phyloP scores from a whole-genome alignment of 2,113 vertebrate species.

The Ageneiosus marmoratus region DNA sequence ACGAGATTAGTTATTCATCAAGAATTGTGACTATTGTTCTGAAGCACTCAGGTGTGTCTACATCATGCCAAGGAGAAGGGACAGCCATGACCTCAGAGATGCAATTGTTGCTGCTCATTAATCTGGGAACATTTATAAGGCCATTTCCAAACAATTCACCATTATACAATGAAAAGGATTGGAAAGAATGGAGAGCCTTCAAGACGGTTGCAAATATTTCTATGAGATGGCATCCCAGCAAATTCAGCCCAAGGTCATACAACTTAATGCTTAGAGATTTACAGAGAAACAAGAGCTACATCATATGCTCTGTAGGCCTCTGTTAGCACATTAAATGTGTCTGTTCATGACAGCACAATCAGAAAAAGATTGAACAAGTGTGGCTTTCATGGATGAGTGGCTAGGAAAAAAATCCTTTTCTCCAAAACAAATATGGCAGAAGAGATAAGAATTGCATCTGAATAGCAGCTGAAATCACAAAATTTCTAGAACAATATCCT shows the following conservation, averaged over 20 bases:
- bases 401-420: background rate
- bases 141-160: background rate
- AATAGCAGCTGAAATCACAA: background rate
- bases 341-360: background rate
- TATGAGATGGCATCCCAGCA: background rate
- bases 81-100: background rate
- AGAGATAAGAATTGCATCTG: background rate
- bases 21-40: background rate
- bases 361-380: background rate
- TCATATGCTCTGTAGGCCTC: background rate
- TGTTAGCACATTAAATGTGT: background rate
- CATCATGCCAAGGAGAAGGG: background rate
- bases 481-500: background rate
- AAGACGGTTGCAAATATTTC: background rate
- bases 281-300: background rate
- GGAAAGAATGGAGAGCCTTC: background rate
- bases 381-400: background rate
- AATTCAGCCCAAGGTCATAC: background rate
- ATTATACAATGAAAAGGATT: background rate
- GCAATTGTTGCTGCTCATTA: background rate
- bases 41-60: background rate
- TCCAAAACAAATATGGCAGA: background rate
- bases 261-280: background rate
- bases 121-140: background rate
- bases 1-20: background rate